Conservation (phyloP, 2,797 vertebrate genomes). For the Tarsius wallacei region DNA sequence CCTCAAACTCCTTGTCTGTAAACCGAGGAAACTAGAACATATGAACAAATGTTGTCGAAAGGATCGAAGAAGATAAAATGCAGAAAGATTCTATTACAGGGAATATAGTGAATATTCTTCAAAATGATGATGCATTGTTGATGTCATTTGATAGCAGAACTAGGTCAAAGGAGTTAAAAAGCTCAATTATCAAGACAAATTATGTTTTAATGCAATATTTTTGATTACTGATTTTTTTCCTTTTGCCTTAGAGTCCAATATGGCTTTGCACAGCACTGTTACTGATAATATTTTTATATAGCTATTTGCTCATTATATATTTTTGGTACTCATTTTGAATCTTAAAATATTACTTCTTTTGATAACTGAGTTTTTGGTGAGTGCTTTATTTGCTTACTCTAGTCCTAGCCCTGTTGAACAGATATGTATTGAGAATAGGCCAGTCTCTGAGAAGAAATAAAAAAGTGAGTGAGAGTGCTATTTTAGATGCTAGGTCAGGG, state of each 20-base stretch:
- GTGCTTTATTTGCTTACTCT: neutral
- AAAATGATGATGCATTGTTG: neutral
- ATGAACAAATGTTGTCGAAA: neutral
- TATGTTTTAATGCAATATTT: slow-evolving; percentile 1
- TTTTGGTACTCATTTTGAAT: neutral
- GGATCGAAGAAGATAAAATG: neutral
- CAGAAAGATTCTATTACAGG: neutral
- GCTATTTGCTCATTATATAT: neutral
- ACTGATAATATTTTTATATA: neutral
- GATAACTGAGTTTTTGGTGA: neutral
- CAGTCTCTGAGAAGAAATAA: too few relatives aligned
- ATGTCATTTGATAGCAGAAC: neutral
- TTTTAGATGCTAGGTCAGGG: neutral
- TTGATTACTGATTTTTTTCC: neutral
- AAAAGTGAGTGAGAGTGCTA: neutral
- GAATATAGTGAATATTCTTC: neutral
- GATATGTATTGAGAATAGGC: neutral
- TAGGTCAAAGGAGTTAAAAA: neutral
- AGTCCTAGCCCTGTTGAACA: neutral
- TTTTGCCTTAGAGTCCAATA: neutral
- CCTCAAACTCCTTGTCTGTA: neutral
- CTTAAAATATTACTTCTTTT: neutral
- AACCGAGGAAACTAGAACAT: neutral
- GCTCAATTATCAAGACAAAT: neutral
- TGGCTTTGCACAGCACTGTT: neutral